Base-by-base conservation (phyloP, 2,113 vertebrate genomes). In the Malurus alboscapulatus region DNA sequence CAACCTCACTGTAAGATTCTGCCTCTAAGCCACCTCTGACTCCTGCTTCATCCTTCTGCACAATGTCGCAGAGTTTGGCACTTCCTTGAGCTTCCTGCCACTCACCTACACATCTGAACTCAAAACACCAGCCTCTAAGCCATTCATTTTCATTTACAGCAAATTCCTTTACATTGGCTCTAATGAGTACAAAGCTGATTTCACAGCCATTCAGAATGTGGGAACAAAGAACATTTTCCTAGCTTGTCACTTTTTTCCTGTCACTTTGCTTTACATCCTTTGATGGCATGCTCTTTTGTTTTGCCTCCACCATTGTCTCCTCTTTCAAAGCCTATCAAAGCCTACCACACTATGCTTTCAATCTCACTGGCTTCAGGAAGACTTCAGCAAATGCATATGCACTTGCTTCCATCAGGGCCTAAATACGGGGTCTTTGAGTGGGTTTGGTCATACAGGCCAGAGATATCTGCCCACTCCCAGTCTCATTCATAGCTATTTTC, bases 161-260 rank as follows among this genome's bases (percentile, higher is more conserved):
- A 90, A 88, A 80, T 92, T 94, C 36, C 86, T 92, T 92, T 93
- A 92, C 85, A 80, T 69, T 74, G 57, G 61, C 73, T 90, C 45
- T 94, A 95, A 92, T 63, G 73, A 94, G 91, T 72, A 92, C 91
- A 93, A 94, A 93, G 82, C 92, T 95, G 91, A 94, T 94, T 96
- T 95, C 88, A 93, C 91, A 95, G 80, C 91, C 92, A 95, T 94
- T 96, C 92, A 93, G 83, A 94, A 96, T 94, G 88, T 93, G 86
- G 73, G 92, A 92, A 92, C 80, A 96, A 96, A 93, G 85, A 92
- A 61, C 88, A 78, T 88, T 92, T 95, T 95, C 84, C 84, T 90
- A 96, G 94, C 96, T 84, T 94, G 95, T 93, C 95, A 92, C 95
- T 96, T 95, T 86, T 58, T 94, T 73, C 82, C 82, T 92, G 90